Evolutionary conservation across 2,797 vertebrate species (phyloP), one percentile per base, ranked within the genome.

Genomic region (Petrocephalus sullivani): DNA sequence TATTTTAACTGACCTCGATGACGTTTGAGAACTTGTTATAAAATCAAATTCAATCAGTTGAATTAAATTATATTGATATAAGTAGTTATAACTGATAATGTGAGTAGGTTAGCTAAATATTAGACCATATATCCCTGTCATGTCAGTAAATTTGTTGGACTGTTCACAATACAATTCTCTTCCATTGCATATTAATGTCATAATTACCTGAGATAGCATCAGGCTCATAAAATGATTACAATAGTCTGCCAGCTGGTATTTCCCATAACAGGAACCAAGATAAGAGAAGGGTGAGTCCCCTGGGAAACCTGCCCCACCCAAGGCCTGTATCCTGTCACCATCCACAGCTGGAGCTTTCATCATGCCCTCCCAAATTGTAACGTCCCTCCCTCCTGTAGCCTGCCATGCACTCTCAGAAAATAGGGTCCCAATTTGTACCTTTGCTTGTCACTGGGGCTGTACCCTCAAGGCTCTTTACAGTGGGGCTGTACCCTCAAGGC

Each of bases 181-280:
- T 61, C 19, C 37, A 49, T 87, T 64, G 1, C 46, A 64, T 49
- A 84, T 84, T 84, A 87, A 49, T 41, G n/a, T 28, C 41, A 14
- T 53, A n/a, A 49, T 51, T 87, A 57, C 10, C 60, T 87, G 58
- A 64, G 37, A 67, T 87, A 87, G 41, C 58, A 33, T 58, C 28
- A 41, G 21, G 6, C 53, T 86, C 84, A 60, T 86, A 58, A 86
- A 86, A 60, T 4, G 33, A n/a, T 75, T 56, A 86, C 82, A 86
- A 57, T 86, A 67, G 61, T 37, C 61, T 78, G 12, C 49, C n/a
- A 58, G 19, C 33, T 86, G 53, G 51, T 57, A 71, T 71, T 88
- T 57, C 61, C 57, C 33, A 56, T 57, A 86, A 57, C 83, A 58
- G 56, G 61, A 78, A 71, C 53, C n/a, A 85, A 37, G 23, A 85